Evolutionary conservation across 2,888 invertebrate species (phyloP).

Genomic region (Portevinia maculata): DNA sequence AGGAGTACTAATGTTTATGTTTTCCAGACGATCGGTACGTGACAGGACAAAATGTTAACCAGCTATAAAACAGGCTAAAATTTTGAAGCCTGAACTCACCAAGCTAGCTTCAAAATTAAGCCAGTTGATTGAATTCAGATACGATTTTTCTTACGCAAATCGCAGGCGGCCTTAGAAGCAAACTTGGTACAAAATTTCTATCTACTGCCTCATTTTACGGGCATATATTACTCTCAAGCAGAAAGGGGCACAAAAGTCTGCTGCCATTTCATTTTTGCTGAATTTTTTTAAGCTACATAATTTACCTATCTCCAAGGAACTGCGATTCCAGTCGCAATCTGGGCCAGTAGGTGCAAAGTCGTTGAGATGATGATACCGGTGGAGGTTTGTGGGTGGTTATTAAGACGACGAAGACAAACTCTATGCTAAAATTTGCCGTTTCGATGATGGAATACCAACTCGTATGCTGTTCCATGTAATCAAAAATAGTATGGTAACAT

Average conservation of each 20-base stretch:
- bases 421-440: constrained; percentile 43
- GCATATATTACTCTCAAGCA: neutral
- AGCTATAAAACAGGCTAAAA: too few species aligned
- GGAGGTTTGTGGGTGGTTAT: constrained; percentile 56
- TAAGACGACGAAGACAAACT: constrained; percentile 53
- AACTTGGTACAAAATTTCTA: constrained; percentile 20
- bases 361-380: constrained; percentile 47
- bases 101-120: too few species aligned
- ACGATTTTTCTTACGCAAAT: too few species aligned
- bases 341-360: constrained; percentile 70
- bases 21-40: too few species aligned
- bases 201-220: neutral
- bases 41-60: too few species aligned
- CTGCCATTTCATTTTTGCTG: constrained; percentile 5
- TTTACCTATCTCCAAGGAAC: constrained; percentile 46
- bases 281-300: constrained; percentile 18
- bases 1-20: too few species aligned
- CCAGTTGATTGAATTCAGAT: too few species aligned
- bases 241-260: constrained; percentile 18
- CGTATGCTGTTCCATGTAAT: constrained; percentile 22
- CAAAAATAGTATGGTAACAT: constrained; percentile 16
- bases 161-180: too few species aligned
- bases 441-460: constrained; percentile 58
- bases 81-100: too few species aligned
- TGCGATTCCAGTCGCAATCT: constrained; percentile 57